Conservation (phyloP, 2,797 vertebrate genomes). For the Hydrocynus forskahlii region DNA sequence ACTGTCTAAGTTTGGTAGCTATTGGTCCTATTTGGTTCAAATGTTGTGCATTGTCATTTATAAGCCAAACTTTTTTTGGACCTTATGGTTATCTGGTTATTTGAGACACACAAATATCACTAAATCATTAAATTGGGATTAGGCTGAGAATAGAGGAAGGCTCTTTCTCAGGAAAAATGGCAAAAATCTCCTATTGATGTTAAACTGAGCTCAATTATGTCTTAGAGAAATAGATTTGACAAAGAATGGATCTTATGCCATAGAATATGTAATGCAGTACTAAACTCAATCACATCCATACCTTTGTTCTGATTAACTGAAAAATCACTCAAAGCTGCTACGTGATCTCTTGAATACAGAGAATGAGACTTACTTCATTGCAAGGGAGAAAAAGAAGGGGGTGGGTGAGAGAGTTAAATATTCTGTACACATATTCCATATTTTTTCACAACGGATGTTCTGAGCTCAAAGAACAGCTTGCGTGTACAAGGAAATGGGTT, state of each 20-base stretch:
- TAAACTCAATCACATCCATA: not conserved
- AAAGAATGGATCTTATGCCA: not conserved
- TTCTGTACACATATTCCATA: conserved; percentile 19
- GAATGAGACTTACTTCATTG: not conserved
- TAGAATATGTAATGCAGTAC: not conserved
- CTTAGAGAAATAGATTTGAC: no score
- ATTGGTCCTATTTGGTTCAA: no score
- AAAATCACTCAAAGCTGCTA: not conserved
- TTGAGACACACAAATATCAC: no score
- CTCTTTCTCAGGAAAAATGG: no score
- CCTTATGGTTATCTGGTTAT: no score
- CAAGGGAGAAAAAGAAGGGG: not conserved
- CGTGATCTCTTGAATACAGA: not conserved
- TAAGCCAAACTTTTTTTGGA: no score
- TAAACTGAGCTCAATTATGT: no score
- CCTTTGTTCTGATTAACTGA: not conserved
- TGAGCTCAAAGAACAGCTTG: conserved; percentile 27
- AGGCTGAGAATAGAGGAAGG: no score
- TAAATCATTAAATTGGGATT: no score
- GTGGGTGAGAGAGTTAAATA: not conserved
- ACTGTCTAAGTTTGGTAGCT: no score
- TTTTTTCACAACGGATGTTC: conserved; percentile 29
- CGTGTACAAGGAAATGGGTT: conserved; percentile 24
- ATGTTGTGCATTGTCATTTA: no score
- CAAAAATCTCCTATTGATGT: no score